Conservation (phyloP, 2,797 vertebrate species). For the Orestias chungarensis region DNA sequence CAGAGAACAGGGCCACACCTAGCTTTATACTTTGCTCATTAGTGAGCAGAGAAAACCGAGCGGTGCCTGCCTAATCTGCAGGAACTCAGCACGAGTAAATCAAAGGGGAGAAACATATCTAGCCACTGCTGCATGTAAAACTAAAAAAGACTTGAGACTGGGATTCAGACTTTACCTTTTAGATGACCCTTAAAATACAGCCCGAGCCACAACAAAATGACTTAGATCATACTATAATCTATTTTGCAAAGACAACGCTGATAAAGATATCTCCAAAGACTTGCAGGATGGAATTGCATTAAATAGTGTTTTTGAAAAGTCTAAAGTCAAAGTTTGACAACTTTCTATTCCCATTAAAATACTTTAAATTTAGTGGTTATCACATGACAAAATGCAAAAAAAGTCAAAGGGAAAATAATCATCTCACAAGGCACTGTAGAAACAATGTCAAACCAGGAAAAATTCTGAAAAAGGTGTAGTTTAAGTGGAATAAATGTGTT, state of each 20-base stretch:
- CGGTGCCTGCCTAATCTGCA: too few species aligned
- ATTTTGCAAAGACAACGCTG: background rate
- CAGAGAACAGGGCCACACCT: too few species aligned
- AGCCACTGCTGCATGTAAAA: too few species aligned
- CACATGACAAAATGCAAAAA: background rate
- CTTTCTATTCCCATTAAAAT: background rate
- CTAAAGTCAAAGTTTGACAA: background rate
- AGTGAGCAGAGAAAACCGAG: too few species aligned
- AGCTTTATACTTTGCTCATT: too few species aligned
- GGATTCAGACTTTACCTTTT: too few species aligned
- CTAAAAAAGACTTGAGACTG: too few species aligned
- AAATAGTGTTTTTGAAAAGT: background rate
- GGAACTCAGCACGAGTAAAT: too few species aligned
- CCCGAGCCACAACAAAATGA: background rate
- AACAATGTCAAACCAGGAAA: background rate
- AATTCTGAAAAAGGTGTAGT: background rate
- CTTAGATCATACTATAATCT: background rate
- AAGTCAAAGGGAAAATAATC: background rate
- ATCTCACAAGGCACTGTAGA: background rate
- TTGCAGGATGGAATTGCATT: background rate
- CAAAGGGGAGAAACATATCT: too few species aligned
- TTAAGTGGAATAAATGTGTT: background rate
- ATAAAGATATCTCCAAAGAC: background rate
- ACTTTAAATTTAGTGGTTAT: background rate
- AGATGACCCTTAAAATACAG: background rate